A percentile compares a stretch with the other conserved stretches of the same genome.
phyloP scores from a whole-genome alignment of 2,888 invertebrate species.

The Drosophila maculinotata region DNA sequence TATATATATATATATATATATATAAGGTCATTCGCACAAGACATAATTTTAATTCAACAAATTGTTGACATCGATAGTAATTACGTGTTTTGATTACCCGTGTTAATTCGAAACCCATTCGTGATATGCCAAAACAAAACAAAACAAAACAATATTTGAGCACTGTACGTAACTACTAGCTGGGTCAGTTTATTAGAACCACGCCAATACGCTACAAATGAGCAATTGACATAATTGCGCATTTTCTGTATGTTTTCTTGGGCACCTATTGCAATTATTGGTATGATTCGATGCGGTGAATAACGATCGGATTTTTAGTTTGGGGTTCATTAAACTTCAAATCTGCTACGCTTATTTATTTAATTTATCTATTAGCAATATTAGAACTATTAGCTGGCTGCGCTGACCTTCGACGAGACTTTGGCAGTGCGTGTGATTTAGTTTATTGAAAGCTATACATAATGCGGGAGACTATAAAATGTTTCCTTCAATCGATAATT shows the following conservation, averaged over 20 bases:
- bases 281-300: neutral
- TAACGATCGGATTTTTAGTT: neutral
- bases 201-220: conserved; percentile 6
- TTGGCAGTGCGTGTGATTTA: neutral
- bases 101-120: conserved; percentile 38
- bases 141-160: neutral
- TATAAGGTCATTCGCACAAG: conserved; percentile 43
- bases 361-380: conserved; percentile 24
- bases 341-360: conserved; percentile 5
- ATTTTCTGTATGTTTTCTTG: neutral
- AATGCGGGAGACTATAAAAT: too few species aligned
- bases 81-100: conserved; percentile 15
- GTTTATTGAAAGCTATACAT: conserved; percentile 1
- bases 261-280: neutral
- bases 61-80: conserved; percentile 20
- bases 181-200: neutral
- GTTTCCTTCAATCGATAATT: too few species aligned
- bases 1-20: neutral
- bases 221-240: neutral
- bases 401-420: neutral
- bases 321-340: conserved; percentile 22
- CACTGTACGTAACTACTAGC: neutral
- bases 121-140: conserved; percentile 4
- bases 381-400: conserved; percentile 8
- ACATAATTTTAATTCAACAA: conserved; percentile 20